Percentiles rank a stretch among this genome's conserved stretches.
Conservation (phyloP, 2,888 invertebrate species). For the Platerodrilus igneus region DNA sequence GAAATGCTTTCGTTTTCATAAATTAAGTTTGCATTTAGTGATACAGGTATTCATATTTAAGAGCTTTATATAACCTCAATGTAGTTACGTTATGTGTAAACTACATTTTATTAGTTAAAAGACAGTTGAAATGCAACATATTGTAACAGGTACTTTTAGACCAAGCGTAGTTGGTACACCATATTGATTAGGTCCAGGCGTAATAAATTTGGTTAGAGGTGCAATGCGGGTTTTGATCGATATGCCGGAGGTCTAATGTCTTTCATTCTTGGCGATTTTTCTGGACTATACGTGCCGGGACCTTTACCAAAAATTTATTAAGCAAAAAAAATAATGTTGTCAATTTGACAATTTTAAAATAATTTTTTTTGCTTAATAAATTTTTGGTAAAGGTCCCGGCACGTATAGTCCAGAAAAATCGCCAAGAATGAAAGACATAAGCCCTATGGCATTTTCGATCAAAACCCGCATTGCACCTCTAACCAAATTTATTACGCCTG, state of each 20-base stretch:
- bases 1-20: no score
- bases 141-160: conserved; percentile 51
- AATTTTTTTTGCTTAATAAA: no score
- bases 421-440: conserved; percentile 50
- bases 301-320: no score
- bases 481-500: conserved; percentile 48
- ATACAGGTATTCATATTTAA: no score
- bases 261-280: conserved; percentile 53
- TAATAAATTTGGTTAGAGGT: conserved; percentile 31
- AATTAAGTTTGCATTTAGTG: no score
- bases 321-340: no score
- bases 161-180: conserved; percentile 51
- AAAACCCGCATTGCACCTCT: conserved; percentile 45
- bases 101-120: no score
- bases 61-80: no score
- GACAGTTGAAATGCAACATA: no score
- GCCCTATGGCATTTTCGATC: conserved; percentile 58
- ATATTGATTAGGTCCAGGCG: conserved; percentile 63
- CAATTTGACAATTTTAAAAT: no score
- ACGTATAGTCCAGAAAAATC: conserved; percentile 59
- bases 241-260: conserved; percentile 56
- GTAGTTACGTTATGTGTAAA: no score
- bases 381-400: conserved; percentile 63
- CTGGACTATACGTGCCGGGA: conserved; percentile 61
- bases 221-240: conserved; percentile 51